Evolutionary conservation across 2,113 vertebrate genomes (phyloP).

Genomic region (Lathamus discolor): DNA sequence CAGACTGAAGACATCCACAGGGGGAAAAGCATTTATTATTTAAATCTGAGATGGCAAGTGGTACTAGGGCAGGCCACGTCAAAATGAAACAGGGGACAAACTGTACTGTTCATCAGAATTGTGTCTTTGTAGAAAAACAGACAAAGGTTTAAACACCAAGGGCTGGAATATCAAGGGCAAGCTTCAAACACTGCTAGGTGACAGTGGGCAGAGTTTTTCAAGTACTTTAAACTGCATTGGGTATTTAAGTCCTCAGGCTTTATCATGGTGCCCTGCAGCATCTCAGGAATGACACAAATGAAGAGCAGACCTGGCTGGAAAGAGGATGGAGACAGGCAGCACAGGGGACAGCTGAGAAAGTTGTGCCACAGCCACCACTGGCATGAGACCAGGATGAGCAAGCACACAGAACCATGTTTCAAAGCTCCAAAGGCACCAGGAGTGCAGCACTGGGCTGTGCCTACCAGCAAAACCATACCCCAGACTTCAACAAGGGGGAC

Average conservation of each 20-base stretch:
- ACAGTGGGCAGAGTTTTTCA: not conserved
- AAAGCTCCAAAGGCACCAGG: not conserved
- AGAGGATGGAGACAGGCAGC: fast-evolving
- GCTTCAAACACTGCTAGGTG: not conserved
- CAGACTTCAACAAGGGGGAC: fast-evolving
- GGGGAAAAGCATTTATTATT: not conserved
- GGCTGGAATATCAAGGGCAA: not conserved
- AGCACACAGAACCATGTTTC: not conserved
- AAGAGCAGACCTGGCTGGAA: not conserved
- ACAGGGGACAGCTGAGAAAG: not conserved
- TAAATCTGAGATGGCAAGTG: not conserved
- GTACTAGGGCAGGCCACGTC: not conserved
- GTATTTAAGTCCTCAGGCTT: not conserved
- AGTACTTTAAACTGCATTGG: not conserved
- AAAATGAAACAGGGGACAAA: not conserved
- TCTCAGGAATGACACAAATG: fast-evolving
- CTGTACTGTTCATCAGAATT: not conserved
- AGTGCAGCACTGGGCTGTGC: not conserved
- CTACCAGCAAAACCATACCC: fast-evolving
- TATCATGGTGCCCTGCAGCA: not conserved
- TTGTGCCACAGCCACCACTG: not conserved
- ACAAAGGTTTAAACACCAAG: not conserved
- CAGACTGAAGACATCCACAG: not conserved
- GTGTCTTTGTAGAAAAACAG: not conserved
- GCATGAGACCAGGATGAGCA: not conserved